phyloP scores from a whole-genome alignment of 2,888 invertebrate genomes.

The Epistrophe eligans region DNA sequence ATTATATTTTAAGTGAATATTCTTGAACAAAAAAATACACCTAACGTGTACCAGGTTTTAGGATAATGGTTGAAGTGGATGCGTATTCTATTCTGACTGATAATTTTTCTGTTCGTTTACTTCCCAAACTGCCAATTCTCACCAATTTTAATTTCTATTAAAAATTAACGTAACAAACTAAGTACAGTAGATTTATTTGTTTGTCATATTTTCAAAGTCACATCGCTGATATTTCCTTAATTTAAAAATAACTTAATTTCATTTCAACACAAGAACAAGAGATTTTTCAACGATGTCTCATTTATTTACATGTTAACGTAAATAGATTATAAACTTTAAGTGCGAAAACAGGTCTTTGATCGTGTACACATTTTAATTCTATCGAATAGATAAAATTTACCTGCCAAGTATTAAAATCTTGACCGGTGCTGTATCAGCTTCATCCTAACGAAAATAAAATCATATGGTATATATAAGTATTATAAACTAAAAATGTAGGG shows the following conservation, averaged over 20 bases:
- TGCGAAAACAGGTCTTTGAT: not conserved
- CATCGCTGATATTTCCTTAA: not conserved
- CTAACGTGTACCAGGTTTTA: too few relatives aligned
- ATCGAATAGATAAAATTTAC: not conserved
- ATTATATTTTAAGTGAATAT: too few relatives aligned
- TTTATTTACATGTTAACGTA: not conserved
- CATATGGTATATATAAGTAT: not conserved
- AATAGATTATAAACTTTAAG: not conserved
- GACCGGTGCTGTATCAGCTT: not conserved
- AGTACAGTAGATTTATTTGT: not conserved
- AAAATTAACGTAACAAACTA: too few relatives aligned
- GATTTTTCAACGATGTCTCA: conserved; percentile 1
- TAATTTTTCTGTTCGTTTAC: too few relatives aligned
- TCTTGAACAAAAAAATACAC: too few relatives aligned
- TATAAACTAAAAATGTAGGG: not conserved
- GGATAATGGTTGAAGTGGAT: too few relatives aligned
- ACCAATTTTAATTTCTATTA: too few relatives aligned
- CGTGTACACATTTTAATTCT: not conserved
- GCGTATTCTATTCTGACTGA: too few relatives aligned
- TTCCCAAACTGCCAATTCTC: too few relatives aligned
- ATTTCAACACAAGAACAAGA: not conserved
- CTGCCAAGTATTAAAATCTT: not conserved
- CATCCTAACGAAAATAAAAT: not conserved
- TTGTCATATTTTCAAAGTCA: not conserved
- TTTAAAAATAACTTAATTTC: not conserved